Evolutionary conservation across 2,797 vertebrate species (phyloP).

Genomic region (Diplodus puntazzo): DNA sequence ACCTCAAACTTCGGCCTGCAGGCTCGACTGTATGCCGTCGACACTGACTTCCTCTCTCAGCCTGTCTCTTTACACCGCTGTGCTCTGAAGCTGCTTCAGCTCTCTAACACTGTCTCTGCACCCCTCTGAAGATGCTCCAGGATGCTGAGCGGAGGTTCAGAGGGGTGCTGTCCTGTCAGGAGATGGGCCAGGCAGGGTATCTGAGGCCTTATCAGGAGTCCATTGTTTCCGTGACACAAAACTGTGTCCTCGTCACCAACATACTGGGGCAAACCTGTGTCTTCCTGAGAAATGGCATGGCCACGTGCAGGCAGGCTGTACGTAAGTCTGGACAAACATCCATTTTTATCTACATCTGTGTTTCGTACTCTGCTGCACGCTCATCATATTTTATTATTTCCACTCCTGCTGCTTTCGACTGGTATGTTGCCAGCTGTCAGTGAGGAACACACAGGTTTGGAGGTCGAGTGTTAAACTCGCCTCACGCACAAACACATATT

Average conservation of each 20-base stretch:
- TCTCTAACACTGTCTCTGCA: conserved; percentile 67
- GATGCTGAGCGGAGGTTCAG: conserved; percentile 89
- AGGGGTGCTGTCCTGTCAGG: conserved; percentile 86
- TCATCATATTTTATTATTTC: conserved; percentile 11
- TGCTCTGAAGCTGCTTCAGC: conserved; percentile 35
- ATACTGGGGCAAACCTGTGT: conserved; percentile 91
- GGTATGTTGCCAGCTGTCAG: conserved; percentile 17
- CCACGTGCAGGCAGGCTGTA: conserved; percentile 92
- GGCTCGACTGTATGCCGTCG: conserved; percentile 1
- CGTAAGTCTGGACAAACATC: conserved; percentile 86
- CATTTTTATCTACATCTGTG: conserved; percentile 5
- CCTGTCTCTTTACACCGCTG: conserved; percentile 36
- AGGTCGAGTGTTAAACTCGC: too few relatives aligned
- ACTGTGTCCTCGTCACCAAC: conserved; percentile 90
- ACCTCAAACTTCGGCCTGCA: too few relatives aligned
- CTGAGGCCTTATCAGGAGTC: conserved; percentile 85
- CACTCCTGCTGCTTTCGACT: conserved; percentile 22
- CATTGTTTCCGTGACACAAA: conserved; percentile 90
- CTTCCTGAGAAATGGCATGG: conserved; percentile 91
- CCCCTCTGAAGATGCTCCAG: conserved; percentile 84
- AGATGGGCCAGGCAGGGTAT: conserved; percentile 71
- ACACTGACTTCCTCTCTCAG: neutral
- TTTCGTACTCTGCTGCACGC: too few relatives aligned
- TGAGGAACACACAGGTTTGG: neutral
- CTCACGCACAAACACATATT: too few relatives aligned